These are phyloP conservation scores for Ischnura elegans DNA, from an alignment of 2,888 invertebrate genomes.

Conservation along the genomic window DNA sequence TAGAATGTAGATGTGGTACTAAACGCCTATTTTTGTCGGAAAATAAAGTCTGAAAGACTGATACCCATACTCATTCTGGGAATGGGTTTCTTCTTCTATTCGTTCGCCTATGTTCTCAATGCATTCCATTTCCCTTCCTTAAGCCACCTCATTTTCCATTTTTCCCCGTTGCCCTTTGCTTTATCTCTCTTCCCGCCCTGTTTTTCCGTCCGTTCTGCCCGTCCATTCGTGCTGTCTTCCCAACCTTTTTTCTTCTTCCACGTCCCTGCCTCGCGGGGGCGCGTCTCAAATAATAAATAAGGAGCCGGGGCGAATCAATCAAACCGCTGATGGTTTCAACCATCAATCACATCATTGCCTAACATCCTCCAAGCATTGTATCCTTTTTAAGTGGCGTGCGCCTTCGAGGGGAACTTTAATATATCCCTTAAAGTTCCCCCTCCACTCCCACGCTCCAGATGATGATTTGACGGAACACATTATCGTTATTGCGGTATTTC, in stretches of 20 bases:
- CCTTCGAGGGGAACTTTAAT: conserved; percentile 22
- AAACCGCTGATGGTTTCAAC: not conserved
- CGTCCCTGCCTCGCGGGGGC: not conserved
- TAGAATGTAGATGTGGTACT: no score
- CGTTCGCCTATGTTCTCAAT: no score
- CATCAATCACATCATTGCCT: conserved; percentile 35
- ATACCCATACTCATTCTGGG: no score
- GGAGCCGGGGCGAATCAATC: not conserved
- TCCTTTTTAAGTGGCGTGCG: not conserved
- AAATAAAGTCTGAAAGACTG: no score
- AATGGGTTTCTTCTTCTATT: no score
- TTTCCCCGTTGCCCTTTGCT: not conserved
- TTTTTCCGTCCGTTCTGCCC: not conserved
- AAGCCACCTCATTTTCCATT: no score
- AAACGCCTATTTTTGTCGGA: no score
- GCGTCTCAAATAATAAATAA: conserved; percentile 20
- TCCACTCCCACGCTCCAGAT: not conserved
- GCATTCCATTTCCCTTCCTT: not conserved
- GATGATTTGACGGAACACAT: not conserved
- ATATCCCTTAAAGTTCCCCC: conserved; percentile 20
- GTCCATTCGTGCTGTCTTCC: not conserved
- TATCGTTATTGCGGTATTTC: conserved; percentile 2
- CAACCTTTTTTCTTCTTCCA: not conserved
- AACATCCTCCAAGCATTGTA: not conserved
- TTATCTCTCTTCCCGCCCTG: not conserved